Evolutionary conservation across 1,140 invertebrate species (phyloP).

Genomic region (Oryctes rhinoceros): DNA sequence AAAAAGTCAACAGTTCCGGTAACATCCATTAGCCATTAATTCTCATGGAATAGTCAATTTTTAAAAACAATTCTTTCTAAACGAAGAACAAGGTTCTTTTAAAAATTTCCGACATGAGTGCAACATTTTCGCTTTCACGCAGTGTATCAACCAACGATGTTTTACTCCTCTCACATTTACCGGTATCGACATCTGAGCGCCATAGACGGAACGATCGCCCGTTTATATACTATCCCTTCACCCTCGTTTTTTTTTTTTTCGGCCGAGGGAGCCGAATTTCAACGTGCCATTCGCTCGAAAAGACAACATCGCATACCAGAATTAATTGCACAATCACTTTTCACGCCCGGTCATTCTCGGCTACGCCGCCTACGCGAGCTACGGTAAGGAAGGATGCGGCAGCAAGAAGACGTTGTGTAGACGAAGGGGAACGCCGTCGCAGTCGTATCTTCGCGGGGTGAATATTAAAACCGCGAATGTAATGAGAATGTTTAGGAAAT

Average conservation of each 20-base stretch:
- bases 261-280: neutral
- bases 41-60: too few relatives aligned
- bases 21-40: too few relatives aligned
- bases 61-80: too few relatives aligned
- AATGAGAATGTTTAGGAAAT: neutral
- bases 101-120: too few relatives aligned
- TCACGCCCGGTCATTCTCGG: constrained; percentile 2
- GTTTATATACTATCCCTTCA: too few relatives aligned
- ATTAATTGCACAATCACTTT: constrained; percentile 40
- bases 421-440: neutral
- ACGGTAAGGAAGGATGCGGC: neutral
- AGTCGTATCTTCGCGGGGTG: neutral
- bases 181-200: too few relatives aligned
- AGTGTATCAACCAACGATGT: too few relatives aligned
- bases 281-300: neutral
- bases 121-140: too few relatives aligned
- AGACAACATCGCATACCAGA: constrained; percentile 34
- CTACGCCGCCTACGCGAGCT: neutral
- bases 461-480: neutral
- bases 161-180: too few relatives aligned
- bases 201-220: too few relatives aligned
- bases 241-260: neutral
- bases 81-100: too few relatives aligned
- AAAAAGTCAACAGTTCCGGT: too few relatives aligned
- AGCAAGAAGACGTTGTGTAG: neutral